A percentile compares a stretch with the other conserved stretches of the same genome.
Evolutionary conservation across 2,888 invertebrate species (phyloP).

Genomic region (Folsomia manolachei): DNA sequence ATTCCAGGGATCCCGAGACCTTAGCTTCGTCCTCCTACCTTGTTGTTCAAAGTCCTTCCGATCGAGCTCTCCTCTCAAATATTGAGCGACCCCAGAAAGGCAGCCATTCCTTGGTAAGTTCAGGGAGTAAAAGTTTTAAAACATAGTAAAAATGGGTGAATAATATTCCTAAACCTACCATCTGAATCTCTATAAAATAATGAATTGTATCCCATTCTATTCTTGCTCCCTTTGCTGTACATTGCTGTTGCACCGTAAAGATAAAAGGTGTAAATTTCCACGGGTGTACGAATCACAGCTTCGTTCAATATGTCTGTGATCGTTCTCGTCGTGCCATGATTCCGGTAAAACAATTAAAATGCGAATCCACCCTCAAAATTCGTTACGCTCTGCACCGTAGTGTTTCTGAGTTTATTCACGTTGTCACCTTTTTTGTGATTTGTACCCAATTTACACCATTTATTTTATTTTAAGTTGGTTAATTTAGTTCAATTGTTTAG

Average conservation of each 20-base stretch:
- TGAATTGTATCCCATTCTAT: neutral
- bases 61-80: slow-evolving; percentile 58
- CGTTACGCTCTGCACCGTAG: neutral
- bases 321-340: slow-evolving; percentile 93
- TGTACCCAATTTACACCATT: no score
- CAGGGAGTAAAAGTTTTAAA: slow-evolving; percentile 9
- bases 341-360: slow-evolving; percentile 69
- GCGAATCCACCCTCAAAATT: no score
- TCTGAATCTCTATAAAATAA: neutral
- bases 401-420: neutral
- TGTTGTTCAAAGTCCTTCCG: slow-evolving; percentile 75
- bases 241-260: slow-evolving; percentile 56
- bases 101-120: slow-evolving; percentile 69
- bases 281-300: slow-evolving; percentile 90
- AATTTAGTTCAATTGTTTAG: slow-evolving; percentile 9
- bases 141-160: neutral
- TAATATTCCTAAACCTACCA: neutral
- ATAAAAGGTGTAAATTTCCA: slow-evolving; percentile 95
- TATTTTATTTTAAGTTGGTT: no score
- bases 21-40: slow-evolving; percentile 79
- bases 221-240: slow-evolving; percentile 23
- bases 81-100: slow-evolving; percentile 53
- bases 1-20: slow-evolving; percentile 67
- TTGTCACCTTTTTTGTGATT: slow-evolving; percentile 11
- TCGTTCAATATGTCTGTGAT: slow-evolving; percentile 94